phyloP scores from a whole-genome alignment of 2,113 vertebrate species.

The Eolophus roseicapilla region DNA sequence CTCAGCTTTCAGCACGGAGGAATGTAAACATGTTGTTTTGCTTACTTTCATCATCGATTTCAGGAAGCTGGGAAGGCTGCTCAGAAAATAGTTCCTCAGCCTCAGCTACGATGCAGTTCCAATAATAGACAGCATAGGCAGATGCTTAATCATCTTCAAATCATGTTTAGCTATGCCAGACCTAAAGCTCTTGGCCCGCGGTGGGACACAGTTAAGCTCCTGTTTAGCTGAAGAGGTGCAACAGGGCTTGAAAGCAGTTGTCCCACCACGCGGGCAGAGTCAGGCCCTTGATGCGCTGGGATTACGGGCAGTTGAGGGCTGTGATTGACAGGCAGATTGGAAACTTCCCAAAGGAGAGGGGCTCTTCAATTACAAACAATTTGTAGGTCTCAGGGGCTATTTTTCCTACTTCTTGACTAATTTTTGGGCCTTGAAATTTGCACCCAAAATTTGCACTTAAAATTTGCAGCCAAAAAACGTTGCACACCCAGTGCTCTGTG shows the following conservation, averaged over 20 bases:
- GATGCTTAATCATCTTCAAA: conserved; percentile 28
- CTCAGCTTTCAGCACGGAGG: neutral
- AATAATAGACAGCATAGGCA: conserved; percentile 1
- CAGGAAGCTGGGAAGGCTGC: neutral
- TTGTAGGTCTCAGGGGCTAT: rapidly evolving
- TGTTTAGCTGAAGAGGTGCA: neutral
- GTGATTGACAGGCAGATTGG: neutral
- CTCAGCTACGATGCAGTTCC: neutral
- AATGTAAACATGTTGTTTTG: neutral
- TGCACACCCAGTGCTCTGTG: neutral
- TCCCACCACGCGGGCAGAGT: neutral
- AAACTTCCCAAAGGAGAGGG: neutral
- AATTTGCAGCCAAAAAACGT: neutral
- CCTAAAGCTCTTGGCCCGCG: neutral
- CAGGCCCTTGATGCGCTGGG: rapidly evolving
- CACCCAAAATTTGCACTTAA: neutral
- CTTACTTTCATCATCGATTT: neutral
- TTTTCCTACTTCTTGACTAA: neutral
- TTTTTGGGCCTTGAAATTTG: neutral
- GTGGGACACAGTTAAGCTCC: conserved; percentile 53
- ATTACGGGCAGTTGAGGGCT: neutral
- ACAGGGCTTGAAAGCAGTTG: neutral
- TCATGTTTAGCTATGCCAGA: neutral
- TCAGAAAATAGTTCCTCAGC: neutral
- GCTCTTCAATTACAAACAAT: neutral